phyloP scores from a whole-genome alignment of 2,797 vertebrate genomes.

The Pseudocheirus occidentalis region DNA sequence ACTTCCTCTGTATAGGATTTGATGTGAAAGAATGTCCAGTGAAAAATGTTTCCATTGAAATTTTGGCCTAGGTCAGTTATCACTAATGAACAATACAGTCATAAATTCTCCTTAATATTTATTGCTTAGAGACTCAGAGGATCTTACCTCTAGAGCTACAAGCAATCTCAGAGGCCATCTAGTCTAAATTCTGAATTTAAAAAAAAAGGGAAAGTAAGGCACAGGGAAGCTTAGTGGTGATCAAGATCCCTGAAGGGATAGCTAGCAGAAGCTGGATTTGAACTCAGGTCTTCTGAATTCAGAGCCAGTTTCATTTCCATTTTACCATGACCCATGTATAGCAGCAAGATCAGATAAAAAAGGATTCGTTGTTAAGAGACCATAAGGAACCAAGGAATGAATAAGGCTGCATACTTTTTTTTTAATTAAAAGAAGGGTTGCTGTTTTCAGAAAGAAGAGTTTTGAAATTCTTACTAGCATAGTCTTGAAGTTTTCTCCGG shows the following conservation, averaged over 20 bases:
- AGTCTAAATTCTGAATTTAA: no score
- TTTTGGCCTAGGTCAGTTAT: not conserved
- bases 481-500: slow-evolving; percentile 47
- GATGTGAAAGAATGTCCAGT: slow-evolving; percentile 6
- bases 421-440: slow-evolving; percentile 56
- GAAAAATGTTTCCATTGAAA: not conserved
- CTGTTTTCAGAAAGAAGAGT: slow-evolving; percentile 24
- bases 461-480: slow-evolving; percentile 8
- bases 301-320: no score
- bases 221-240: not conserved
- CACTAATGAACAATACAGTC: not conserved
- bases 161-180: not conserved
- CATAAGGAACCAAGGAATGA: not conserved
- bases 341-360: not conserved
- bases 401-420: not conserved
- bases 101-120: not conserved
- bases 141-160: not conserved
- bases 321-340: not conserved
- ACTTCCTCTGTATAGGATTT: not conserved
- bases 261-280: no score
- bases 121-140: not conserved
- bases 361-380: not conserved
- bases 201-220: not conserved
- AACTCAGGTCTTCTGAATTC: no score
- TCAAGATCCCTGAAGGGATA: not conserved